phyloP scores from a whole-genome alignment of 30 jellyfish, hydroid and myxozoan genomes.

The Sanderia malayensis region DNA sequence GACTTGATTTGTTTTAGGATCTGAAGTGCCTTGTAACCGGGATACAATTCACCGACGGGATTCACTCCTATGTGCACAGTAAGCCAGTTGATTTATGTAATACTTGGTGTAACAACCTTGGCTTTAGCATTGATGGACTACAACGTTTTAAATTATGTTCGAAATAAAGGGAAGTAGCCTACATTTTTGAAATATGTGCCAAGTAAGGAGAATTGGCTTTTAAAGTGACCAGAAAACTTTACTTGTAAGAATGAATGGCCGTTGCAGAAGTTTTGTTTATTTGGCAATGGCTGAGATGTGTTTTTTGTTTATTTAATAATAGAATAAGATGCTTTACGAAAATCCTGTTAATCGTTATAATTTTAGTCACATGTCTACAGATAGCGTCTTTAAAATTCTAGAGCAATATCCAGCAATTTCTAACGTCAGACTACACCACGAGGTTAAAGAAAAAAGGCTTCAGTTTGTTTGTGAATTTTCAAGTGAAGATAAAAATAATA shows the following conservation, averaged over 20 bases:
- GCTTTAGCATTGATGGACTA: too few species aligned
- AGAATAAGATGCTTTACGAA: too few species aligned
- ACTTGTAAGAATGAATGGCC: too few species aligned
- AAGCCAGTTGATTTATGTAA: conserved; percentile 2
- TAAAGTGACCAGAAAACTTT: too few species aligned
- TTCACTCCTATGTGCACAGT: conserved; percentile 86
- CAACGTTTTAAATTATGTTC: neutral
- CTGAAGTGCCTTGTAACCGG: conserved; percentile 73
- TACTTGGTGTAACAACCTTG: too few species aligned
- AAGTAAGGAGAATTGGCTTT: neutral
- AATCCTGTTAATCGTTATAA: too few species aligned
- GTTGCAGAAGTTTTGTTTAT: too few species aligned
- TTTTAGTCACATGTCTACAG: too few species aligned
- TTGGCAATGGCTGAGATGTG: too few species aligned
- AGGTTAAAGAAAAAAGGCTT: conserved; percentile 57
- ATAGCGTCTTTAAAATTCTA: too few species aligned
- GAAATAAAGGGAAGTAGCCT: neutral
- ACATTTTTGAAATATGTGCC: neutral
- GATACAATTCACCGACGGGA: conserved; percentile 71
- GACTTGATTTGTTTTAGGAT: conserved; percentile 34
- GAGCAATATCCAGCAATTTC: conserved; percentile 36
- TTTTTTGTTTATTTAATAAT: too few species aligned
- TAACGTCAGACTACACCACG: conserved; percentile 39
- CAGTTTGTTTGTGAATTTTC: conserved; percentile 63
- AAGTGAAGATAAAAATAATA: conserved; percentile 35